Evolutionary conservation across 2,113 vertebrate genomes (phyloP).

Genomic region (Oxyura jamaicensis): DNA sequence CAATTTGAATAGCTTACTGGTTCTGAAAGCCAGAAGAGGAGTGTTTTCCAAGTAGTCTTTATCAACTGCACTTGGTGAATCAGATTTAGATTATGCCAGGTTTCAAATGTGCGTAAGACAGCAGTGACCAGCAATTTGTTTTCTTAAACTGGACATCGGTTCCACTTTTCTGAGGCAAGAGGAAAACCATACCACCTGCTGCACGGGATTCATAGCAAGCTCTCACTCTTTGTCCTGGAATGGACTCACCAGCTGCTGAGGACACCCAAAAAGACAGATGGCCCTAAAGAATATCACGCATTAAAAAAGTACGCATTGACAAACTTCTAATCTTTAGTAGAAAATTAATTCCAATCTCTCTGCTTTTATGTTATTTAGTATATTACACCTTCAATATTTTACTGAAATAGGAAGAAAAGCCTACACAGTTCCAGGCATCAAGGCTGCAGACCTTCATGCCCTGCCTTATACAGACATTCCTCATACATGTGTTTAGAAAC

Average conservation of each 20-base stretch:
- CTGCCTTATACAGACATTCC: background rate
- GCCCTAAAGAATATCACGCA: background rate
- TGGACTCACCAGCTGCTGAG: background rate
- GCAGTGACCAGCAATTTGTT: background rate
- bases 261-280: background rate
- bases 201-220: background rate
- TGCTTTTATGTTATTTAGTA: background rate
- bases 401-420: background rate
- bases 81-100: background rate
- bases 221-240: background rate
- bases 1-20: background rate
- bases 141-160: background rate
- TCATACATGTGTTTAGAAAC: fast-evolving
- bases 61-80: background rate
- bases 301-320: background rate
- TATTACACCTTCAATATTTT: background rate
- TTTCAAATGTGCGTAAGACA: background rate
- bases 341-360: background rate
- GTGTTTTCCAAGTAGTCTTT: background rate
- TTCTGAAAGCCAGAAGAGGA: background rate
- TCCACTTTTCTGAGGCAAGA: background rate
- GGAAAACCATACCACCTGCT: background rate
- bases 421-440: background rate
- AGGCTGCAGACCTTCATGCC: background rate
- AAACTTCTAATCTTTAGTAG: background rate